Conservation (phyloP, 2,113 vertebrate genomes). For the Halcyon senegalensis region DNA sequence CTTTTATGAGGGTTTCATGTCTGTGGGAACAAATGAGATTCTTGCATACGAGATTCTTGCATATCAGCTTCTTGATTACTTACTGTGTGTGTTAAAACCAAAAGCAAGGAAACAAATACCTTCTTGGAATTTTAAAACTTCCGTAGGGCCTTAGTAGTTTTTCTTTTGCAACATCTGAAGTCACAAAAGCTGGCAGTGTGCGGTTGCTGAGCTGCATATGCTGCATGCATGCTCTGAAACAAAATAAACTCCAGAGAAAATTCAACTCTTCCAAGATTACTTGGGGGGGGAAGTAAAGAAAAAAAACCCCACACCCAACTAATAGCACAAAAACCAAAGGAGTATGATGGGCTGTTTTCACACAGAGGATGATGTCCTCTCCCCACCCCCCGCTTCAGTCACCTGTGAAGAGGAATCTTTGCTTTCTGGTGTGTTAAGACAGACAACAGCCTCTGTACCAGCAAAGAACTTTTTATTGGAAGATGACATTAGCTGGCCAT, state of each 20-base stretch:
- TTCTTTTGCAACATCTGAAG: neutral
- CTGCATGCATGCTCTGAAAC: neutral
- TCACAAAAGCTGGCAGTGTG: neutral
- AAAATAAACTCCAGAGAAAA: neutral
- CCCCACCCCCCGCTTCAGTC: neutral
- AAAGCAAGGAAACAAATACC: neutral
- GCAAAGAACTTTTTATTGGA: neutral
- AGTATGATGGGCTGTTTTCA: neutral
- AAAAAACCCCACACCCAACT: neutral
- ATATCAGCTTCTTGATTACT: neutral
- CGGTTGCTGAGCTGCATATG: neutral
- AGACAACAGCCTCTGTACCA: neutral
- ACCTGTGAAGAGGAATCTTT: neutral
- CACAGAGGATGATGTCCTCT: neutral
- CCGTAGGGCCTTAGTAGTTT: neutral
- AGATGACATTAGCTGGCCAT: neutral
- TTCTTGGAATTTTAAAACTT: neutral
- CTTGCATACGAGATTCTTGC: neutral
- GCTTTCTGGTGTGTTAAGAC: neutral
- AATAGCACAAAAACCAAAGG: neutral
- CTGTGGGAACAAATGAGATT: neutral
- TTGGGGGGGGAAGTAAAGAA: neutral
- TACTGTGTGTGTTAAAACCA: neutral
- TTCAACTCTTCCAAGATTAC: neutral
- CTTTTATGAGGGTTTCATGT: neutral